phyloP scores from a whole-genome alignment of 2,797 vertebrate genomes.

The Trichosurus vulpecula region DNA sequence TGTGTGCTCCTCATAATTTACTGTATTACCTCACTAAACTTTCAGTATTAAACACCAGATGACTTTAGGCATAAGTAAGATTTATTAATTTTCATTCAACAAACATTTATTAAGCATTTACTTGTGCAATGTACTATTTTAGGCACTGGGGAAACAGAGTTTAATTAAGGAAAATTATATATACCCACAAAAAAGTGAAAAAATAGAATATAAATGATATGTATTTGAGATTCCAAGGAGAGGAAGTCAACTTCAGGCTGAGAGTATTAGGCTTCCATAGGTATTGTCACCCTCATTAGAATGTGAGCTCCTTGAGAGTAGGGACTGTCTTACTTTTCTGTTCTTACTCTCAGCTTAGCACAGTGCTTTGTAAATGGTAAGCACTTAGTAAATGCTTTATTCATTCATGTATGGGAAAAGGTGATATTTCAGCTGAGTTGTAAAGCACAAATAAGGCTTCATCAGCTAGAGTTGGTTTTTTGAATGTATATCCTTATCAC shows the following conservation, averaged over 20 bases:
- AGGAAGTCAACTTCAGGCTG: not conserved
- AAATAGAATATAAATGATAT: not conserved
- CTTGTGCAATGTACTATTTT: not conserved
- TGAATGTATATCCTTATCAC: not conserved
- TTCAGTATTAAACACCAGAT: slow-evolving; percentile 9
- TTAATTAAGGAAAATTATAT: not conserved
- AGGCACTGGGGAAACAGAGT: not conserved
- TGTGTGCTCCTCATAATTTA: slow-evolving; percentile 29
- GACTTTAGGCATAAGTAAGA: slow-evolving; percentile 24
- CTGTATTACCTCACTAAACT: not conserved
- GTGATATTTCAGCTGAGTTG: not conserved
- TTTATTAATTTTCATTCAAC: not conserved
- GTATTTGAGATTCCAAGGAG: not conserved
- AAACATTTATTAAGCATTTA: not conserved
- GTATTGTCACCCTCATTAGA: not conserved
- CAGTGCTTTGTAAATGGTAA: no score
- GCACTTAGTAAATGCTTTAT: not conserved
- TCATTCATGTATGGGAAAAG: not conserved
- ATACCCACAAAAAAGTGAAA: not conserved
- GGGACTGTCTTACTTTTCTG: not conserved
- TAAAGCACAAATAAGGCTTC: not conserved
- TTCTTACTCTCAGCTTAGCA: not conserved
- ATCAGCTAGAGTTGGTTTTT: not conserved
- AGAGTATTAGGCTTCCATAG: not conserved
- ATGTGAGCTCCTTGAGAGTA: not conserved